These are phyloP conservation scores for Leucophora obtusa DNA, from an alignment of 2,888 invertebrate species.

Conservation along the genomic window DNA sequence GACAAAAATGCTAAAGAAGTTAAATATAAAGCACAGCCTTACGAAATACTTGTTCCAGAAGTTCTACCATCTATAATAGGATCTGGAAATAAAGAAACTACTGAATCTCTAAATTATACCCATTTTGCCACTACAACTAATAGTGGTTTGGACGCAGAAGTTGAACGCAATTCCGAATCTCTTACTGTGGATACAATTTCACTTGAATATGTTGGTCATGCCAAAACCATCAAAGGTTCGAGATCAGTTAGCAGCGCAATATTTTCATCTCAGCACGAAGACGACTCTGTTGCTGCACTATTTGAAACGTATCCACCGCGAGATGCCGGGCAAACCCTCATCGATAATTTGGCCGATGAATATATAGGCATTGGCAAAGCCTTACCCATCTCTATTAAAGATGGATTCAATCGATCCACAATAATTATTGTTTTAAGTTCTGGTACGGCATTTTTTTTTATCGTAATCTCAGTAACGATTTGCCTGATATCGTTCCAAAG, in stretches of 20 bases:
- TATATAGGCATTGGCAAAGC: slow-evolving; percentile 66
- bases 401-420: slow-evolving; percentile 68
- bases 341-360: slow-evolving; percentile 72
- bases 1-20: neutral
- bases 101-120: neutral
- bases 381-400: slow-evolving; percentile 61
- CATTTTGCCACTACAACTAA: neutral
- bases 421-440: slow-evolving; percentile 72
- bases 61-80: slow-evolving; percentile 1
- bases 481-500: slow-evolving; percentile 74
- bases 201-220: neutral
- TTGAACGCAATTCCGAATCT: neutral
- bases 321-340: slow-evolving; percentile 71
- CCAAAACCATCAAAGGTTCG: slow-evolving; percentile 27
- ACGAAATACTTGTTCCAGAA: neutral
- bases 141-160: neutral
- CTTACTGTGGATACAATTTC: neutral
- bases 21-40: neutral
- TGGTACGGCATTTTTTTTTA: slow-evolving; percentile 72
- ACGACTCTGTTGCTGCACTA: slow-evolving; percentile 46
- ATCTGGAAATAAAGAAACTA: neutral
- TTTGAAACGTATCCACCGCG: slow-evolving; percentile 67
- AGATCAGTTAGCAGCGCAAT: slow-evolving; percentile 32
- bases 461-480: slow-evolving; percentile 71
- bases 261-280: slow-evolving; percentile 26